phyloP scores from a whole-genome alignment of 2,797 vertebrate genomes.

The Chrysocyon brachyurus region DNA sequence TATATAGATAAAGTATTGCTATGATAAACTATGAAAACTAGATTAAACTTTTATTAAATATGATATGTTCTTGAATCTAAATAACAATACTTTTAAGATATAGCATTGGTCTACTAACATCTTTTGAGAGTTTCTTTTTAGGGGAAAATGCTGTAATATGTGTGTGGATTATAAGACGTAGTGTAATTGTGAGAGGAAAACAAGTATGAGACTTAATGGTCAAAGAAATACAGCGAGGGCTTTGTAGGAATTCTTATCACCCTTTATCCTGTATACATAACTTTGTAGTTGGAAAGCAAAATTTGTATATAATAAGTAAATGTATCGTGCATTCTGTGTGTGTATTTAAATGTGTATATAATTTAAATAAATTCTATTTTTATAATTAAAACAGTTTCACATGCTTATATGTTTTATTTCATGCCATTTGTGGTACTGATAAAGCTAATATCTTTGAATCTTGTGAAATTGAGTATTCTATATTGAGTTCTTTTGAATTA shows the following conservation, averaged over 20 bases:
- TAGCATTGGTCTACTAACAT: background rate
- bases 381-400: constrained; percentile 39
- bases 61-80: background rate
- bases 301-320: constrained; percentile 42
- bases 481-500: background rate
- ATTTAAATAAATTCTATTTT: constrained; percentile 78
- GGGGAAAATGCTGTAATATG: background rate
- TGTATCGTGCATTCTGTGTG: background rate
- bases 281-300: constrained; percentile 41
- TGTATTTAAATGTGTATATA: background rate
- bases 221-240: background rate
- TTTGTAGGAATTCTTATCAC: background rate
- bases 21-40: background rate
- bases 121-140: constrained; percentile 11
- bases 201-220: background rate
- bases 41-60: background rate
- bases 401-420: constrained; percentile 20
- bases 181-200: background rate
- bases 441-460: background rate
- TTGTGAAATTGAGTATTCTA: background rate
- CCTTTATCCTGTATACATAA: background rate
- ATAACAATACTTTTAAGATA: background rate
- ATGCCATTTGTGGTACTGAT: background rate
- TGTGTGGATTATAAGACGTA: background rate
- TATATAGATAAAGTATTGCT: background rate